A percentile compares a stretch with the other conserved stretches of the same genome.
Evolutionary conservation across 1,140 invertebrate genomes (phyloP).

Genomic region (Sesamia nonagrioides): DNA sequence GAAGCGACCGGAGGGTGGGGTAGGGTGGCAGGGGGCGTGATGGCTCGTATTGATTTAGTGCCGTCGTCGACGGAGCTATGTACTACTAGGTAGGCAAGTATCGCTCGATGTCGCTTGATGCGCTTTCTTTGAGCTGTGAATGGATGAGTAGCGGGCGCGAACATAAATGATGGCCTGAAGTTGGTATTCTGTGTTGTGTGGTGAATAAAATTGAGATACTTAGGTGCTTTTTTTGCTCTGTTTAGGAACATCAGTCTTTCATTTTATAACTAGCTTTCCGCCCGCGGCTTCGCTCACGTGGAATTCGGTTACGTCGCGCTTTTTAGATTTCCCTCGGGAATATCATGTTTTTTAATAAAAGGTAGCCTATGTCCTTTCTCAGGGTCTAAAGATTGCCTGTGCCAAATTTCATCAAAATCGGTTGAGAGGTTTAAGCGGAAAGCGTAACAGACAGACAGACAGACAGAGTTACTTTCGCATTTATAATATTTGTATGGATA

Average conservation of each 20-base stretch:
- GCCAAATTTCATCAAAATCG: too few species aligned
- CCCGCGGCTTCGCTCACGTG: too few species aligned
- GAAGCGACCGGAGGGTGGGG: conserved; percentile 62
- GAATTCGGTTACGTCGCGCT: too few species aligned
- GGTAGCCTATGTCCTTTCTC: too few species aligned
- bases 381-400: too few species aligned
- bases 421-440: too few species aligned
- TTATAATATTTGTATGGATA: too few species aligned
- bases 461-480: too few species aligned
- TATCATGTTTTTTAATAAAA: too few species aligned
- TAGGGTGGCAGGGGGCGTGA: conserved; percentile 76
- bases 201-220: conserved; percentile 16
- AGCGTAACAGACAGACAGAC: too few species aligned
- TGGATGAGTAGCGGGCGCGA: conserved; percentile 33
- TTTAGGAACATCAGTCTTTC: not conserved
- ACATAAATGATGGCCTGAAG: conserved; percentile 47
- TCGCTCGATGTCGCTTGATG: conserved; percentile 81
- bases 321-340: too few species aligned
- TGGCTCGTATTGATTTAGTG: conserved; percentile 88
- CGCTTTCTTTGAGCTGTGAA: conserved; percentile 78
- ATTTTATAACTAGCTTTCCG: too few species aligned
- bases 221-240: not conserved
- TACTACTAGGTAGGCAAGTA: conserved; percentile 81
- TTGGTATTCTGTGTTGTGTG: conserved; percentile 14
- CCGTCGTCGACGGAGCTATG: conserved; percentile 86